These are phyloP conservation scores for Etheostoma spectabile DNA, from an alignment of 2,113 vertebrate genomes.

Conservation along the genomic window DNA sequence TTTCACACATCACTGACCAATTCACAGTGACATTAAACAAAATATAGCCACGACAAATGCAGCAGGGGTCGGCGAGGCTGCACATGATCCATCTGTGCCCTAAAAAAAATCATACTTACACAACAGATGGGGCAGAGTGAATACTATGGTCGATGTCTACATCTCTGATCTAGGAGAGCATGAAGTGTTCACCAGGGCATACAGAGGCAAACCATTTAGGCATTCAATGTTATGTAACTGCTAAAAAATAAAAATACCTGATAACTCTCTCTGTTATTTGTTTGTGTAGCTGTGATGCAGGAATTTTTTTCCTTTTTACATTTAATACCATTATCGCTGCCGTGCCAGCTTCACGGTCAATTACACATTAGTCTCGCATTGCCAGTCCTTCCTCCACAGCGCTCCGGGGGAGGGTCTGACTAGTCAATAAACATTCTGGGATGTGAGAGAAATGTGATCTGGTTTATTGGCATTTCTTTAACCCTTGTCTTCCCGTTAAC, in stretches of 20 bases:
- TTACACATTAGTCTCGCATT: not conserved
- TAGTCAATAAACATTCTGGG: too few relatives aligned
- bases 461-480: too few relatives aligned
- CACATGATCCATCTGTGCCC: not conserved
- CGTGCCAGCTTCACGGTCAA: not conserved
- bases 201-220: not conserved
- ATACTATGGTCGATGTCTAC: constrained; percentile 4
- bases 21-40: constrained; percentile 44
- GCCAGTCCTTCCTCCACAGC: too few relatives aligned
- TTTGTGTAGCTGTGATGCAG: not conserved
- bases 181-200: constrained; percentile 9
- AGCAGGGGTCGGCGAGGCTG: not conserved
- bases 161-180: not conserved
- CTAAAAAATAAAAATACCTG: constrained; percentile 25
- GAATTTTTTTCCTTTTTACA: not conserved
- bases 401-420: too few relatives aligned
- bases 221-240: constrained; percentile 4
- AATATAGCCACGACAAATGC: constrained; percentile 22
- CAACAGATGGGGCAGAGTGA: not conserved
- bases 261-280: not conserved
- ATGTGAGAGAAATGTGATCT: too few relatives aligned
- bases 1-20: constrained; percentile 50
- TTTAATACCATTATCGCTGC: not conserved
- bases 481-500: too few relatives aligned
- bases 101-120: constrained; percentile 6